Conservation (phyloP, 2,888 invertebrate species). For the Hirtodrosophila cameraria region DNA sequence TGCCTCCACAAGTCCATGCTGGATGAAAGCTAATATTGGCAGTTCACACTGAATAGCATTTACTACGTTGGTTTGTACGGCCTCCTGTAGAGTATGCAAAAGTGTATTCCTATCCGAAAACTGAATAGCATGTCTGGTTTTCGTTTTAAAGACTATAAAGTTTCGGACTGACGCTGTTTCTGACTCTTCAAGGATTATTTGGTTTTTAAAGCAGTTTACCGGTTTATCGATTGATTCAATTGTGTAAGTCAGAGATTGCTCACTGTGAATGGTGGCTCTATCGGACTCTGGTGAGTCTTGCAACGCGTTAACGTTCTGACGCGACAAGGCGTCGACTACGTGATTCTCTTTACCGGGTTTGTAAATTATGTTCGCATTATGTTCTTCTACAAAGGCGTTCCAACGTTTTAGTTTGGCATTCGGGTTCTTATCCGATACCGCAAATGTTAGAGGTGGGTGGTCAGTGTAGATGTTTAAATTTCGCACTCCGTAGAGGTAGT, state of each 20-base stretch:
- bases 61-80: too few relatives aligned
- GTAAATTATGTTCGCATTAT: constrained; percentile 9
- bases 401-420: constrained; percentile 22
- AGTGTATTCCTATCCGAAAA: not conserved
- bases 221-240: constrained; percentile 41
- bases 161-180: not conserved
- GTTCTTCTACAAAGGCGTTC: constrained; percentile 18
- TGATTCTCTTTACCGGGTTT: too few relatives aligned
- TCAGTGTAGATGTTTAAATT: too few relatives aligned
- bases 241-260: constrained; percentile 34
- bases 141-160: not conserved
- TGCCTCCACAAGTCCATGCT: too few relatives aligned
- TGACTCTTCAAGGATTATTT: constrained; percentile 31
- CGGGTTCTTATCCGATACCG: constrained; percentile 13
- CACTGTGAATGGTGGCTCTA: constrained; percentile 19
- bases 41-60: not conserved
- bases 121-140: not conserved
- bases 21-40: not conserved
- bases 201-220: constrained; percentile 44
- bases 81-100: too few relatives aligned
- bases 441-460: constrained; percentile 10
- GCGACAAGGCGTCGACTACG: constrained; percentile 16
- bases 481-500: constrained; percentile 18
- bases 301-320: constrained; percentile 7
- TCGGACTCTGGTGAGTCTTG: not conserved